Evolutionary conservation across 2,797 vertebrate species (phyloP).

Genomic region (Distichodus sexfasciatus): DNA sequence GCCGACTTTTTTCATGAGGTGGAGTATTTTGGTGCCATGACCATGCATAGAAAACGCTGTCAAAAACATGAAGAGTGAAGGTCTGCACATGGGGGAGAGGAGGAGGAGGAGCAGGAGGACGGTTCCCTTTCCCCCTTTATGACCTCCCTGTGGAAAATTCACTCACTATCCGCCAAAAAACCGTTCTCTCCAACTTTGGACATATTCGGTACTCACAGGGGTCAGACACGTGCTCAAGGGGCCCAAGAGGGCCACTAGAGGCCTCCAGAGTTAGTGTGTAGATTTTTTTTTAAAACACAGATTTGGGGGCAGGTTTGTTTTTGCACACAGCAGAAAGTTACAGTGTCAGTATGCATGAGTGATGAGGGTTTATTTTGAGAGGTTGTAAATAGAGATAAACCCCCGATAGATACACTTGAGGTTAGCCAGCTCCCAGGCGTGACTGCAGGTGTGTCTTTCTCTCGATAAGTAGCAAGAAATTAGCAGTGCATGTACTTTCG

Average conservation of each 20-base stretch:
- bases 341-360: background rate
- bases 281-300: background rate
- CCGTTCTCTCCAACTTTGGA: conserved; percentile 24
- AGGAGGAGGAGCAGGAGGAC: no score
- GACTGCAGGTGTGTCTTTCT: background rate
- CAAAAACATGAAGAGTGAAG: background rate
- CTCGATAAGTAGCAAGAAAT: no score
- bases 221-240: background rate
- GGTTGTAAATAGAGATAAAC: background rate
- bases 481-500: no score
- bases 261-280: conserved; percentile 14
- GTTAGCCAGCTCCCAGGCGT: background rate
- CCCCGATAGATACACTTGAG: background rate
- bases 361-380: background rate
- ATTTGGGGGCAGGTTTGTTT: background rate
- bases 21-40: background rate
- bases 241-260: conserved; percentile 4
- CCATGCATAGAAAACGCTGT: background rate
- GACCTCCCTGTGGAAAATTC: conserved; percentile 2
- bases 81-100: background rate
- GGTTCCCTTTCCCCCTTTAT: background rate
- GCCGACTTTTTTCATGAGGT: background rate
- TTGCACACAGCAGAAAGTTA: background rate
- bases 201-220: background rate
- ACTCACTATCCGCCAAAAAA: background rate